These are phyloP conservation scores for Drosophila testacea DNA, from an alignment of 2,888 invertebrate genomes.

Conservation along the genomic window DNA sequence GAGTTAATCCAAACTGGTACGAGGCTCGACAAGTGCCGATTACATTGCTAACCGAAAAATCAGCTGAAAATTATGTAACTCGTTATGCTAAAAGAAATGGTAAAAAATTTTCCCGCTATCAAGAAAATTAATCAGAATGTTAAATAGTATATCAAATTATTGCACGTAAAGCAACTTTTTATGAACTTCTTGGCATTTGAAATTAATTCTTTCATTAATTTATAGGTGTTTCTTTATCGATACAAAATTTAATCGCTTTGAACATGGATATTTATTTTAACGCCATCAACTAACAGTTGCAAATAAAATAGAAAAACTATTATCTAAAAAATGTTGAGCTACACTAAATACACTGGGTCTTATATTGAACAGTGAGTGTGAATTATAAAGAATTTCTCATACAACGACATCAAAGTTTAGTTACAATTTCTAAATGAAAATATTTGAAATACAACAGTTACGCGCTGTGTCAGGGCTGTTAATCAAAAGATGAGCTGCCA, in stretches of 20 bases:
- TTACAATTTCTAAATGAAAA: no score
- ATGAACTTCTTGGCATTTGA: no score
- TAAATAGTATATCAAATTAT: not conserved
- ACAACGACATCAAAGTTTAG: no score
- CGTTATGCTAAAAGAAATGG: not conserved
- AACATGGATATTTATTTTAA: no score
- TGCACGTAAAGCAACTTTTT: not conserved
- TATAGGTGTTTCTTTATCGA: not conserved
- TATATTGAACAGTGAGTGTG: no score
- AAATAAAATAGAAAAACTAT: no score
- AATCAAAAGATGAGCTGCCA: constrained; percentile 15
- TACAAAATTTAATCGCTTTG: no score
- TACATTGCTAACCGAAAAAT: constrained; percentile 20
- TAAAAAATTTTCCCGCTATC: not conserved
- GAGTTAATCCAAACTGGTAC: constrained; percentile 63
- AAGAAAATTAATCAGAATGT: not conserved
- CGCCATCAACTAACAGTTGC: no score
- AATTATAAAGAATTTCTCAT: no score
- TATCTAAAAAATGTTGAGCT: no score
- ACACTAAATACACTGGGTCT: no score
- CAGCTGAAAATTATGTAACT: not conserved
- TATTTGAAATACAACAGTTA: not conserved
- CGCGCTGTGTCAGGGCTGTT: not conserved
- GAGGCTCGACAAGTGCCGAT: constrained; percentile 50
- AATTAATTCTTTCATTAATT: not conserved